Base-by-base conservation (phyloP, 1,140 invertebrate species). In the Lasioglossum albipes region DNA sequence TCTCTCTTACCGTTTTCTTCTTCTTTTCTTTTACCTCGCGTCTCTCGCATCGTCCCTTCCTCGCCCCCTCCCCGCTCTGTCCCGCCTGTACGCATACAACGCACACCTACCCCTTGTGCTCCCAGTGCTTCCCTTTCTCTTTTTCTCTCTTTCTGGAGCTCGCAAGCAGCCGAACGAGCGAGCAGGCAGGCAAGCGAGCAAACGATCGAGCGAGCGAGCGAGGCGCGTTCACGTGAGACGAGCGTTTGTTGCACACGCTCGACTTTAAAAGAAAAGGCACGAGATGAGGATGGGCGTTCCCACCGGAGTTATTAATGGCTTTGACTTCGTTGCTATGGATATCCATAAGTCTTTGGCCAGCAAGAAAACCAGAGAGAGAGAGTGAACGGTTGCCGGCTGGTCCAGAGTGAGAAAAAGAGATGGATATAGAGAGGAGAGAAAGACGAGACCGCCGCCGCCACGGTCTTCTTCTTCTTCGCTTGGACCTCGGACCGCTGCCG, bases 311-410 rank as follows among this genome's bases (percentile, higher is more conserved):
- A 93, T 93, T 93, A 93, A 93, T 93, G 92, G 91, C 92, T 93
- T 93, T 92, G 91, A 93, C 91, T 93, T 92, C 85, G 91, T 93
- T 93, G 91, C 92, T 93, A 93, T 93, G 92, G 93, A 93, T 93
- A 93, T 93, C 91, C 92, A 93, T 93, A 93, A 93, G 92, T 93
- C 92, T 93, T 92, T 90, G 87, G 89, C 89, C 91, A 85, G 90
- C 85, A 78, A 88, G 89, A 77, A 57, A 78, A 79, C 76, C 75
- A 62, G 70, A 70, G 74, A 73, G 49, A 78, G 57, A 81, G 13
- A 62, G 74, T 9, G 42, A 79, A 59, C 57, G 18, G 52, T 54
- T 16, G 52, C 52, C 57, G 57, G 20, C 18, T 6, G 45, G 52
- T 1, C 0, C 10, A 66, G 41, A 83, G 42, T 72, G 57, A 73